Evolutionary conservation across 2,888 invertebrate genomes (phyloP).

Genomic region (Rapana venosa): DNA sequence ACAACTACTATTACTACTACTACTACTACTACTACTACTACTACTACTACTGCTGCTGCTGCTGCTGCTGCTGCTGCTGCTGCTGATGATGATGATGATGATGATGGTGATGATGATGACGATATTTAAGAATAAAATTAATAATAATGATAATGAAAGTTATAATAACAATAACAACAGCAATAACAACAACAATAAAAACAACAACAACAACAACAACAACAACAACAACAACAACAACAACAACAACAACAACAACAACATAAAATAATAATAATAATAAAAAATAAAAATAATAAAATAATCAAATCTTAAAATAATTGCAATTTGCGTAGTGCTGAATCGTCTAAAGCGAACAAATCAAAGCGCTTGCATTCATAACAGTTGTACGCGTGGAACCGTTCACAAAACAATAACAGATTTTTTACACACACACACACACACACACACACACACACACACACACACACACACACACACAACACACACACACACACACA

Average conservation of each 20-base stretch:
- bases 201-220: not conserved
- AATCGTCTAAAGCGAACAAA: not conserved
- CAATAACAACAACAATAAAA: not conserved
- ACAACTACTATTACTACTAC: too few species aligned
- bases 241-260: not conserved
- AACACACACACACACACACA: constrained; percentile 27
- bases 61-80: too few species aligned
- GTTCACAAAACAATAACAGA: not conserved
- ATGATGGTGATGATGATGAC: too few species aligned
- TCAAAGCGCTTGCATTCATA: too few species aligned
- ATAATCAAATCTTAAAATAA: not conserved
- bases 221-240: not conserved
- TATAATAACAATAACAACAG: not conserved
- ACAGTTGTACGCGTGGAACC: too few species aligned
- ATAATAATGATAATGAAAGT: not conserved
- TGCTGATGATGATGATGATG: too few species aligned
- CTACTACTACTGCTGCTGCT: too few species aligned
- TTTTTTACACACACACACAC: not conserved
- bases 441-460: not conserved
- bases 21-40: too few species aligned
- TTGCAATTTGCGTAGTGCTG: not conserved
- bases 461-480: not conserved
- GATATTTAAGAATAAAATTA: too few species aligned
- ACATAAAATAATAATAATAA: not conserved
- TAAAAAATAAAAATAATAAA: not conserved